Base-by-base conservation (phyloP, 1,140 invertebrate genomes). In the Solen grandis region DNA sequence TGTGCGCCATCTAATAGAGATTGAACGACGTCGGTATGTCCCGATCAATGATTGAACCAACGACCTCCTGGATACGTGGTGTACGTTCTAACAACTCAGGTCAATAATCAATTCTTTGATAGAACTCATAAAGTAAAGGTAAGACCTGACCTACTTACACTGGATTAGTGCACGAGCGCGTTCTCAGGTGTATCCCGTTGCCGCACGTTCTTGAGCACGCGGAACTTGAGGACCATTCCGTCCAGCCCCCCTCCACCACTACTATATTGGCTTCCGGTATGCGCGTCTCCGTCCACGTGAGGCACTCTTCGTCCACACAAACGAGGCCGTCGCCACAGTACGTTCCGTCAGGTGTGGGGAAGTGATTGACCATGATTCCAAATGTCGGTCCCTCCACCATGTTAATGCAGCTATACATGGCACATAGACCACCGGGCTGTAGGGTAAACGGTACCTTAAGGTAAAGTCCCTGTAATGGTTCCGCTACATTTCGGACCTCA, bases 201-300 rank as follows among this genome's bases (percentile, higher is more conserved):
- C 77, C 77, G 55, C 77, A 80, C 29, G 77, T 72, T 14, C 66
- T 52, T n/a, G 52, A 54, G 41, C 77, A 80, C 2, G 77, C 33
- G 1, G 66, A 62, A n/a, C 33, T 36, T 0, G 36, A 14, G 14
- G 33, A 33, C 66, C 68, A 80, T 22, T 46, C 25, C 3, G 68
- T 50, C 77, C 77, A 80, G 16, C 41, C 59, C 31, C 68, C 77
- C 2, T 1, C n/a, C 2, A 80, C 57, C n/a, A 31, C 54, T 5
- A n/a, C 29, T 19, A 69, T 60, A 5, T 72, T 14, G 8, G 5
- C 4, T 0, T 46, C 10, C 16, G 69, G 54, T 19, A 79, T 38
- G 13, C 76, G 62, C 19, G 66, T 70, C 0, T 50, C 16, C 5
- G 19, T 54, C 77, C 77, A 80, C 5, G 29, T 19, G 1, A 72